phyloP scores from a whole-genome alignment of 2,113 vertebrate genomes.

The Trogon surrucura region DNA sequence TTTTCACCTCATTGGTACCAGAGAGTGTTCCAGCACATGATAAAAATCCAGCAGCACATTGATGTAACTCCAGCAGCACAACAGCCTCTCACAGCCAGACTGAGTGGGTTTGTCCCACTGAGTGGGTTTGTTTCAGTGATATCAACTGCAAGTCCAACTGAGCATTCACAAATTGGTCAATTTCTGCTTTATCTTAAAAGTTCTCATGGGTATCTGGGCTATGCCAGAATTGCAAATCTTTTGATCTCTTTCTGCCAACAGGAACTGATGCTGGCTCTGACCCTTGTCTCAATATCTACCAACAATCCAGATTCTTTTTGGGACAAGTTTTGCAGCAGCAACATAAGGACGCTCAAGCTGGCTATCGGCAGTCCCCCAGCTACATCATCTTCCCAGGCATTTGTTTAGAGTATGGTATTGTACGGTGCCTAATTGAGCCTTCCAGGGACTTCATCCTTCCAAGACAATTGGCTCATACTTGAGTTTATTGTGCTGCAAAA shows the following conservation, averaged over 20 bases:
- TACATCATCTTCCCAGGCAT: not conserved
- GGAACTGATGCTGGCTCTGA: not conserved
- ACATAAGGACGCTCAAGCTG: not conserved
- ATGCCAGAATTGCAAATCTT: slow-evolving; percentile 3
- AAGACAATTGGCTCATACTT: not conserved
- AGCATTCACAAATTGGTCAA: not conserved
- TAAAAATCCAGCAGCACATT: not conserved
- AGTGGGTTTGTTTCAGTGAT: not conserved
- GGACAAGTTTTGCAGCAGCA: not conserved
- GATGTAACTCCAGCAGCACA: not conserved
- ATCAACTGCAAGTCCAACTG: not conserved
- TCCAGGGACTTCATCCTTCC: not conserved
- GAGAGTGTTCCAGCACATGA: fast-evolving
- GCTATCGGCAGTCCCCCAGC: not conserved
- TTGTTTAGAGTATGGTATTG: not conserved
- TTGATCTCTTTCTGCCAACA: not conserved
- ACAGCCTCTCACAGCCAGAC: not conserved
- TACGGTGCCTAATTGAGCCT: slow-evolving; percentile 1
- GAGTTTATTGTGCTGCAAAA: not conserved
- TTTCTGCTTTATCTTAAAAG: slow-evolving; percentile 7
- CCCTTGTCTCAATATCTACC: not conserved
- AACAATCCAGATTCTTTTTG: not conserved
- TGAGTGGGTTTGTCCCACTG: not conserved
- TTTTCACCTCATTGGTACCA: not conserved
- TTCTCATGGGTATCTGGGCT: not conserved